These are phyloP conservation scores for Passer domesticus DNA, from an alignment of 2,113 vertebrate genomes.

Conservation along the genomic window DNA sequence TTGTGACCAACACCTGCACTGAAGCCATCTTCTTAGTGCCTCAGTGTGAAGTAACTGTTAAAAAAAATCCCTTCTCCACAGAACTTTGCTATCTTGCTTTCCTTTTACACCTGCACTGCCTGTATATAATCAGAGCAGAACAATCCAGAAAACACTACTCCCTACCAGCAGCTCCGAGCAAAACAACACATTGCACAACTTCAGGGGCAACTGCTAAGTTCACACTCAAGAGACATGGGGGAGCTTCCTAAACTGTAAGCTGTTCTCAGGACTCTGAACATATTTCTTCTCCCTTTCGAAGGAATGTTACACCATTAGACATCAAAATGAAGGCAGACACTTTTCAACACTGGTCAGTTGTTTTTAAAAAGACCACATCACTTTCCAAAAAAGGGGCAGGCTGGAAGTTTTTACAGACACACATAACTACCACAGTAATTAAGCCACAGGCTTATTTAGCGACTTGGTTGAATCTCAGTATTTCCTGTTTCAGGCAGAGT, in stretches of 20 bases:
- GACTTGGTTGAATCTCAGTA: neutral
- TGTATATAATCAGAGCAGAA: accelerated
- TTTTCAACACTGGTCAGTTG: neutral
- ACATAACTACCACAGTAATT: neutral
- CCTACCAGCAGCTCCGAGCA: neutral
- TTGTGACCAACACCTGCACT: neutral
- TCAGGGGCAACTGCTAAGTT: neutral
- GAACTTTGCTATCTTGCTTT: neutral
- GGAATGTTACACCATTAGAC: neutral
- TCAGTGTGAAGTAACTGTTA: neutral
- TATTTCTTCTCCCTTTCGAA: accelerated
- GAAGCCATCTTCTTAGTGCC: neutral
- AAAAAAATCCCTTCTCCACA: neutral
- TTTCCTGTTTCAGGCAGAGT: neutral
- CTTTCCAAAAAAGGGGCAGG: neutral
- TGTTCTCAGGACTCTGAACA: neutral
- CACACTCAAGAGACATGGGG: neutral
- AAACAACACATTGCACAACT: neutral
- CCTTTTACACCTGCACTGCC: accelerated
- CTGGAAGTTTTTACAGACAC: neutral
- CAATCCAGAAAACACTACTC: neutral
- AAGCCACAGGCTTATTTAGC: neutral
- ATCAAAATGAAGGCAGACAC: neutral
- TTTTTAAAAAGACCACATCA: neutral
- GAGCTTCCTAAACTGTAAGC: neutral